Evolutionary conservation across 2,888 invertebrate genomes (phyloP), one percentile per base, ranked within the genome.

Genomic region (Troides oblongomaculatus): DNA sequence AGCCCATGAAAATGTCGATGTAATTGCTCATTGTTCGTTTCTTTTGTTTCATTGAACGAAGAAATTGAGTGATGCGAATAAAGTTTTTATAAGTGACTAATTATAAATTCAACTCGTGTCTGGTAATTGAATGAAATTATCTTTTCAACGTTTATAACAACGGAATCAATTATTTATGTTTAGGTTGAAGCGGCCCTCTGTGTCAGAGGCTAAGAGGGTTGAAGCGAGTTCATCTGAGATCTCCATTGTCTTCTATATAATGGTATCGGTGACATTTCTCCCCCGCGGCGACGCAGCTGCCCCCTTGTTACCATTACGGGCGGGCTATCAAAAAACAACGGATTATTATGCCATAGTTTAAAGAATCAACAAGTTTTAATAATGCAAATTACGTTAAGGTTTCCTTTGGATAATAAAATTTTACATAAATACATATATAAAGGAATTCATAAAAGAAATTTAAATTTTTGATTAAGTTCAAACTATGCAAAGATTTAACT

Each of bases 281-380:
- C 85, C 89, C 83, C 79, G 77, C 77, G 77, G 81, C 79, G 81
- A 72, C 78, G 77, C 88, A 85, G 83, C 87, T 86, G 87, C 84
- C 50, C 65, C 46, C 75, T 80, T 79, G 79, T 84, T 82, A 78
- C 76, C 53, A 63, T 53, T 21, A 46, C 36, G 62, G 60, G 57
- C 14, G 50, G 60, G 30, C 56, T 30, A 59, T 63, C 59, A 18
- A 62, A 60, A 39, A 69, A 69, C 53, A 64, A 68, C 59, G 57
- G 50, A 68, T 58, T 57, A 69, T 69, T 64, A 64, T 64, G 53
- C 60, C 53, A 61, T 46, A 25, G 36, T 25, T 50, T 18, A 10
- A 6, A n/a, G 14, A 56, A 59, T 59, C 25, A 12, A 59, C 39
- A 7, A 39, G 10, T 39, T 39, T 39, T 39, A 50, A 17, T 50